Evolutionary conservation across 2,113 vertebrate genomes (phyloP), one percentile per base, ranked within the genome.

Genomic region (Calypte anna): DNA sequence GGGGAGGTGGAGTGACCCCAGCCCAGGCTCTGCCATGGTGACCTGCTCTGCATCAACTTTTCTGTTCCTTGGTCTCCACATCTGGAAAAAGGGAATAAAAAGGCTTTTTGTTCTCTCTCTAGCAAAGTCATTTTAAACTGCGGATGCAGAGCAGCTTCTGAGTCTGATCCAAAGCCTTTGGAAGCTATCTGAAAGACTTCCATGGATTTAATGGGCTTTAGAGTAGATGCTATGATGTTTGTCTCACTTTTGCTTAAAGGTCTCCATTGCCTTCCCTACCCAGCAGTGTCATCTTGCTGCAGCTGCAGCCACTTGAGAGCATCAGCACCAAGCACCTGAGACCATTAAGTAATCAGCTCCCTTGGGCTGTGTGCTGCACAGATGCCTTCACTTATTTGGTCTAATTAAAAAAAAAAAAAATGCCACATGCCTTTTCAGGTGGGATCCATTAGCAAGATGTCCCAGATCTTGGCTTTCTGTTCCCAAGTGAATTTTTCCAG

Each of bases 381-480:
- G 58, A 33, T 82, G 63, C n/a, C 33, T 83, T 81, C 68, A 8
- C n/a, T 55, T 92, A 31, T 51, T 33, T 43, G 31, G 38, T 9
- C 8, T 63, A 28, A 77, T 68, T 54, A 54, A 46, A n/a, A 30
- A 5, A 13, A 40, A 33, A 13, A 40, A 33, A n/a, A n/a, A 1
- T 30, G 19, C 14, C 9, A 1, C 2, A 0, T 6, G 61, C 59
- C 6, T 30, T 9, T 12, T 10, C 46, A 2, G 44, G 10, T 36
- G 48, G 63, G 72, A 8, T 67, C 0, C 0, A 0, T 51, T 4
- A 3, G 2, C 38, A 1, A 31, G 14, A 48, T 14, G 27, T 40
- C 27, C 79, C 4, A 20, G 58, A 3, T 18, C 57, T 8, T 8
- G 7, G 27, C 3, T 38, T 46, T 3, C 27, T 51, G 11, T 38